These are phyloP conservation scores for Bryconaethiops microstoma DNA, from an alignment of 2,797 vertebrate species.

Conservation along the genomic window DNA sequence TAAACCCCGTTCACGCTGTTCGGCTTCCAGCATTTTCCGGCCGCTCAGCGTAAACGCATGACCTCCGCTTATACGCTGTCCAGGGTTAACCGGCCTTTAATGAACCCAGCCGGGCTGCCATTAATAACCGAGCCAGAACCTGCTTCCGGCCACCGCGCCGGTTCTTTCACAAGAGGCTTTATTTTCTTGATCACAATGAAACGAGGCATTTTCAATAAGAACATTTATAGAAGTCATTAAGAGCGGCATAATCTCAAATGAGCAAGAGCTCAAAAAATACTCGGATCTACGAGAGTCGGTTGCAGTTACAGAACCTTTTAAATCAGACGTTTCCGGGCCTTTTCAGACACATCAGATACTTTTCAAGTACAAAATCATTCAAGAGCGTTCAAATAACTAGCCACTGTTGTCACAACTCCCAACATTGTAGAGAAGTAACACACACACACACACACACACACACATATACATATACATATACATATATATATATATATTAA, in stretches of 20 bases:
- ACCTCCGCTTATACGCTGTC: neutral
- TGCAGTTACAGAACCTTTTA: conserved; percentile 23
- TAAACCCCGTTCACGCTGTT: neutral
- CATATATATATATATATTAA: no score
- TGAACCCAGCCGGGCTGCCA: neutral
- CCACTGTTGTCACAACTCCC: conserved; percentile 33
- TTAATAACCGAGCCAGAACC: neutral
- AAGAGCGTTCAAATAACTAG: conserved; percentile 9
- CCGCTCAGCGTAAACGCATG: neutral
- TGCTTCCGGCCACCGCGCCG: neutral
- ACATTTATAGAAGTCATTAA: conserved; percentile 16
- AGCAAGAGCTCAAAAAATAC: conserved; percentile 1
- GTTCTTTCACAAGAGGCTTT: neutral
- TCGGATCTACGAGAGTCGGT: conserved; percentile 13
- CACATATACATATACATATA: no score
- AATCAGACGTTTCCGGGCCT: conserved; percentile 19
- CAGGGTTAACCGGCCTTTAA: neutral
- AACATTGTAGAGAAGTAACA: no score
- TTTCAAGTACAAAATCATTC: conserved; percentile 39
- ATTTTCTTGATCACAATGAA: neutral
- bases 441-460: no score
- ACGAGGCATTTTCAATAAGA: conserved; percentile 19
- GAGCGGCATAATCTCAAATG: conserved; percentile 23
- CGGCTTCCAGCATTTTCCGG: neutral
- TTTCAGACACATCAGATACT: conserved; percentile 38